Conservation (phyloP, 2,888 invertebrate species). For the Nemotelus nigrinus region DNA sequence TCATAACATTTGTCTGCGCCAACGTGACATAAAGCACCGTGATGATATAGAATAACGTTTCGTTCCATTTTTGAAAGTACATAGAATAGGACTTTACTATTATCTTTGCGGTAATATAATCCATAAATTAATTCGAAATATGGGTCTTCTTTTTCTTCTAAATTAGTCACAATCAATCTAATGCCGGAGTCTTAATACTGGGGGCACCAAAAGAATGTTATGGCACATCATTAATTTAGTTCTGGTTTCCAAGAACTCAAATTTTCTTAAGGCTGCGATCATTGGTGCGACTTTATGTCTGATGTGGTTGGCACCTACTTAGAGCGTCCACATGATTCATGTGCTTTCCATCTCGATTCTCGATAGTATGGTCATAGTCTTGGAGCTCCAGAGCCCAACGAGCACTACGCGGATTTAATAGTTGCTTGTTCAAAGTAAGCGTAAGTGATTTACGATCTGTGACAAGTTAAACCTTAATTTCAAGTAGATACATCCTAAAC, state of each 20-base stretch:
- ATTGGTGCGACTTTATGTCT: too few species aligned
- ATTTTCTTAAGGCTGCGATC: too few species aligned
- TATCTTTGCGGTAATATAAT: slow-evolving; percentile 45
- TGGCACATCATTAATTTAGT: too few species aligned
- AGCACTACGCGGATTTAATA: slow-evolving; percentile 44
- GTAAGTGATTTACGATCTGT: slow-evolving; percentile 55
- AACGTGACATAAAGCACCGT: slow-evolving; percentile 56
- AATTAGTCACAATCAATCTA: slow-evolving; percentile 48
- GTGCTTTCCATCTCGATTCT: slow-evolving; percentile 51
- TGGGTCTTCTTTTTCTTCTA: slow-evolving; percentile 49
- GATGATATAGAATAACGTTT: slow-evolving; percentile 52
- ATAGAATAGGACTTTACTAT: slow-evolving; percentile 44
- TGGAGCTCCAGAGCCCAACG: slow-evolving; percentile 52
- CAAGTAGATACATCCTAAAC: slow-evolving; percentile 51
- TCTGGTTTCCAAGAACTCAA: too few species aligned
- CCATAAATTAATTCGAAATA: slow-evolving; percentile 46
- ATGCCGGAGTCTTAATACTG: slow-evolving; percentile 52
- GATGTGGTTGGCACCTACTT: too few species aligned
- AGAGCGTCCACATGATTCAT: slow-evolving; percentile 58
- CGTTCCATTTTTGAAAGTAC: slow-evolving; percentile 53
- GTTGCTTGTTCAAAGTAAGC: slow-evolving; percentile 49
- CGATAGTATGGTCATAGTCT: slow-evolving; percentile 51
- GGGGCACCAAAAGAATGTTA: neutral
- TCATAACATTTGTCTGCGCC: neutral
- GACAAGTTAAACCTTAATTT: slow-evolving; percentile 54